Evolutionary conservation across 2,797 vertebrate genomes (phyloP).

Genomic region (Myiotriccus ornatus): DNA sequence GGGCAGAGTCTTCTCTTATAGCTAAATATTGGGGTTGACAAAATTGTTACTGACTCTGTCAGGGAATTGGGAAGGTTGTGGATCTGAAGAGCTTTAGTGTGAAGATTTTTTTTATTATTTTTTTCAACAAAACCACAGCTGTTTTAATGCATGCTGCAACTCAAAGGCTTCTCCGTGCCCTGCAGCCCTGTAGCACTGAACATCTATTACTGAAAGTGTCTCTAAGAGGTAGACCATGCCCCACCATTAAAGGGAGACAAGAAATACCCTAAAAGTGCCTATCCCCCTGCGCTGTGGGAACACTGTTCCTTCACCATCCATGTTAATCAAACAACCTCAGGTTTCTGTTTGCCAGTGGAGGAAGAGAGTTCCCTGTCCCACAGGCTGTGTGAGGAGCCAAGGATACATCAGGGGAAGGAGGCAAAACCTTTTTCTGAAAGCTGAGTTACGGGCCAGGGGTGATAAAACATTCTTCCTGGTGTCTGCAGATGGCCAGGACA

Average conservation of each 20-base stretch:
- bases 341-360: background rate
- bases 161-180: background rate
- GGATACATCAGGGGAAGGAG: background rate
- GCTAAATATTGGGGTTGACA: background rate
- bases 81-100: background rate
- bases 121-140: background rate
- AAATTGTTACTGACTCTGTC: background rate
- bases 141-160: background rate
- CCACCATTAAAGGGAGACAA: background rate
- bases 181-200: background rate
- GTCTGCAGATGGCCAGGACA: background rate
- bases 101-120: background rate
- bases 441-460: background rate
- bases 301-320: background rate
- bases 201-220: background rate
- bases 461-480: background rate
- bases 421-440: background rate
- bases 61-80: background rate
- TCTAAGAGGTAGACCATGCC: background rate
- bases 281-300: background rate
- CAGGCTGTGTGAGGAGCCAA: background rate
- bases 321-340: background rate
- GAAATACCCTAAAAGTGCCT: background rate
- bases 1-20: background rate
- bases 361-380: background rate